Evolutionary conservation across 2,113 vertebrate species (phyloP).

Genomic region (Galbula dea): DNA sequence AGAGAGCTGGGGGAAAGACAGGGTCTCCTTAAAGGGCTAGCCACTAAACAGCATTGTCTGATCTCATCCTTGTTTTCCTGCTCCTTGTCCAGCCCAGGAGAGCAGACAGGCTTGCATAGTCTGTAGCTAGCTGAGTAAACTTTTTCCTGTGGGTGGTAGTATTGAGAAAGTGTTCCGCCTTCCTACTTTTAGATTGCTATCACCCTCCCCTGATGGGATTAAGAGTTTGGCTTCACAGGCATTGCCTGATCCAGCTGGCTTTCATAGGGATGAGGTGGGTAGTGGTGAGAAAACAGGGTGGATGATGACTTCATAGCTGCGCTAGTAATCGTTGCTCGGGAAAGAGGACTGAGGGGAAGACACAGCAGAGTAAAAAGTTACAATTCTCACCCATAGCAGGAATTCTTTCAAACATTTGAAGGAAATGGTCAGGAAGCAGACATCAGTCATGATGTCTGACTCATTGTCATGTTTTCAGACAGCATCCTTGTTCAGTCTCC

Average conservation of each 20-base stretch:
- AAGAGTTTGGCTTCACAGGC: slow-evolving; percentile 12
- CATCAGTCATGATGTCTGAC: slow-evolving; percentile 14
- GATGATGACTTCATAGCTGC: background rate
- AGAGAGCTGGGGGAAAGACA: background rate
- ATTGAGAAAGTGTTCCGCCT: slow-evolving; percentile 37
- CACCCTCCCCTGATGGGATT: background rate
- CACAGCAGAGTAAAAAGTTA: background rate
- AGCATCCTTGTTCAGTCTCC: background rate
- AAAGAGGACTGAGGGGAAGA: background rate
- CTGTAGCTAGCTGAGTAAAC: background rate
- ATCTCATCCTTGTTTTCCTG: background rate
- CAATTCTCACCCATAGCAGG: background rate
- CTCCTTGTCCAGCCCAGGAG: background rate
- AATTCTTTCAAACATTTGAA: slow-evolving; percentile 1
- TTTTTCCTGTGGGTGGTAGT: slow-evolving; percentile 47
- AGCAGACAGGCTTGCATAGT: background rate
- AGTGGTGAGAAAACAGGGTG: slow-evolving; percentile 8
- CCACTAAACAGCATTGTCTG: background rate
- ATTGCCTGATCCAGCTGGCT: slow-evolving; percentile 30
- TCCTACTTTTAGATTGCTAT: slow-evolving; percentile 16
- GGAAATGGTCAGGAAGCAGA: background rate
- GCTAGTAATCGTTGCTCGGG: background rate
- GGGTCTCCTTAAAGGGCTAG: background rate
- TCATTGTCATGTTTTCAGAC: slow-evolving; percentile 4
- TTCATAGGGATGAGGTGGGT: background rate